Conservation (phyloP, 2,888 invertebrate species). For the Rhyacophila evoluta region DNA sequence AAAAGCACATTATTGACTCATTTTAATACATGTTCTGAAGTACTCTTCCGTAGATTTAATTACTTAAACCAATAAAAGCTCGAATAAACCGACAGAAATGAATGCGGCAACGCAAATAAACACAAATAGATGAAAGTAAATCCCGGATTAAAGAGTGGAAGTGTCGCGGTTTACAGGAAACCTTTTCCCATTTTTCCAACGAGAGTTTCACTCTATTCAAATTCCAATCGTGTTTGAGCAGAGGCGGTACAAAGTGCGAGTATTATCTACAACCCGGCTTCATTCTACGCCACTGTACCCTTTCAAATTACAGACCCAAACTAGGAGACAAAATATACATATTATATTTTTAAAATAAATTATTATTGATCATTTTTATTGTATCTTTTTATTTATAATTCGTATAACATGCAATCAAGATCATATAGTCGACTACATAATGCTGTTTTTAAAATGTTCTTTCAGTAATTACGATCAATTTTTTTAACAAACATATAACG, state of each 20-base stretch:
- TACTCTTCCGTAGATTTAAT: not conserved
- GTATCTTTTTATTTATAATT: too few relatives aligned
- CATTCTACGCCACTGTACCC: slow-evolving; percentile 20
- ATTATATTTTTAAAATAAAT: too few relatives aligned
- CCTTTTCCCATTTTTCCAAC: slow-evolving; percentile 39
- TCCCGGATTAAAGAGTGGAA: slow-evolving; percentile 14
- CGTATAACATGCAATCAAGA: too few relatives aligned
- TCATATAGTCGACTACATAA: too few relatives aligned
- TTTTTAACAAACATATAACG: too few relatives aligned
- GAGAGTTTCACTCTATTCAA: slow-evolving; percentile 46
- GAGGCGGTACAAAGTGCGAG: slow-evolving; percentile 34
- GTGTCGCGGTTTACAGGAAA: slow-evolving; percentile 14
- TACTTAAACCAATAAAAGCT: not conserved
- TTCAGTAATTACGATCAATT: too few relatives aligned
- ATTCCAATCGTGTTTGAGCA: slow-evolving; percentile 49
- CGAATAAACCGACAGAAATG: not conserved
- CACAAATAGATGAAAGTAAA: slow-evolving; percentile 9
- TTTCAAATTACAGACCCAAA: slow-evolving; percentile 5
- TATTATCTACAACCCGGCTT: slow-evolving; percentile 14
- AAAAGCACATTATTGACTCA: too few relatives aligned
- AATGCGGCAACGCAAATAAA: not conserved
- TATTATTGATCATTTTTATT: too few relatives aligned
- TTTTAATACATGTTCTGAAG: not conserved
- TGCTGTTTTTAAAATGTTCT: too few relatives aligned
- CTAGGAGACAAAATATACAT: not conserved